Percentiles rank a stretch among this genome's conserved stretches.
Evolutionary conservation across 2,888 invertebrate genomes (phyloP).

Genomic region (Cerastis leucographa): DNA sequence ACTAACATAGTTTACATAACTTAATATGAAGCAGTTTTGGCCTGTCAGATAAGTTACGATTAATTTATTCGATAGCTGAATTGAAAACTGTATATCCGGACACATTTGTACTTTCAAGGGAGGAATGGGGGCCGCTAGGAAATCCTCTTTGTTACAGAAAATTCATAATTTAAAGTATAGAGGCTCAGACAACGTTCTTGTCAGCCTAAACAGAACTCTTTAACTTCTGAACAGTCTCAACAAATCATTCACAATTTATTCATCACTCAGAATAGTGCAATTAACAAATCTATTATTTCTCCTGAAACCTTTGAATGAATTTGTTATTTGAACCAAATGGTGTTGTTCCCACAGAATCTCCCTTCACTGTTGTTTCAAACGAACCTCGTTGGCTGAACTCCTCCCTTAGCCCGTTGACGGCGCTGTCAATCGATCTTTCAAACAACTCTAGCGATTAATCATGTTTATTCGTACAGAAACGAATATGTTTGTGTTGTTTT

Average conservation of each 20-base stretch:
- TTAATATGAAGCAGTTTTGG: background rate
- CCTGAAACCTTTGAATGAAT: conserved; percentile 29
- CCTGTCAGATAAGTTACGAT: background rate
- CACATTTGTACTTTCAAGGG: background rate
- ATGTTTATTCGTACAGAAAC: conserved; percentile 14
- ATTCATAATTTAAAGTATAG: background rate
- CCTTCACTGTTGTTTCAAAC: conserved; percentile 32
- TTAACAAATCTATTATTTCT: conserved; percentile 30
- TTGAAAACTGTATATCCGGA: background rate
- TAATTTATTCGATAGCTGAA: background rate
- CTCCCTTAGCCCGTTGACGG: background rate
- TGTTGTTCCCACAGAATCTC: conserved; percentile 30
- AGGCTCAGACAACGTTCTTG: background rate
- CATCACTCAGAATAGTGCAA: conserved; percentile 3
- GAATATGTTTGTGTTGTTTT: background rate
- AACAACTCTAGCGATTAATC: conserved; percentile 3
- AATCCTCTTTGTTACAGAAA: background rate
- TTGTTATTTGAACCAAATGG: conserved; percentile 35
- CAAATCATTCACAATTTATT: conserved; percentile 7
- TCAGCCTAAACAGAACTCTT: no score
- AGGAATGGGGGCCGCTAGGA: background rate
- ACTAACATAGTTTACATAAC: background rate
- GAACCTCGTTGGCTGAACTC: conserved; percentile 22
- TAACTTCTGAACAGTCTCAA: background rate
- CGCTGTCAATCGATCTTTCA: conserved; percentile 24